Percentiles rank a stretch among this genome's conserved stretches.
Evolutionary conservation across 2,797 vertebrate species (phyloP).

Genomic region (Anableps anableps): DNA sequence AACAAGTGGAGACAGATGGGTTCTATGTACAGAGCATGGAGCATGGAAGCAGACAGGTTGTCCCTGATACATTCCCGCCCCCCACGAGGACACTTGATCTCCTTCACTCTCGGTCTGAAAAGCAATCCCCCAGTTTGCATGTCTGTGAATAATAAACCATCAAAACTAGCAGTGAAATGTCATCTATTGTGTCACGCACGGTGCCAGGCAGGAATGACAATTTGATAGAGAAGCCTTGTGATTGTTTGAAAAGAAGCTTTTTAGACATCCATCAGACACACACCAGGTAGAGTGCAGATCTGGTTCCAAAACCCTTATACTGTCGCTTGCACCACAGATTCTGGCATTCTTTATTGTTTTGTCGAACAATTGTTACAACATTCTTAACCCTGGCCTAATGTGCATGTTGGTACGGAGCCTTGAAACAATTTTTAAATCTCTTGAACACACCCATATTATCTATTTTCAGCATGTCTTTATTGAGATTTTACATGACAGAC

Average conservation of each 20-base stretch:
- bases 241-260: slow-evolving; percentile 66
- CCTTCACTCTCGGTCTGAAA: slow-evolving; percentile 74
- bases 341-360: slow-evolving; percentile 29
- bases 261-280: slow-evolving; percentile 61
- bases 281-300: slow-evolving; percentile 59
- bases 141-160: slow-evolving; percentile 83
- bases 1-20: slow-evolving; percentile 80
- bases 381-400: slow-evolving; percentile 23
- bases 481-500: too few species aligned
- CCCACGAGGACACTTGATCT: slow-evolving; percentile 75
- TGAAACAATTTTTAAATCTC: neutral
- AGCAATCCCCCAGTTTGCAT: slow-evolving; percentile 82
- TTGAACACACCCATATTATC: too few species aligned
- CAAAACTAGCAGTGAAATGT: slow-evolving; percentile 74
- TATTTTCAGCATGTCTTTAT: too few species aligned
- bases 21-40: slow-evolving; percentile 70
- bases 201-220: slow-evolving; percentile 66
- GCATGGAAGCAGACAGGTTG: slow-evolving; percentile 76
- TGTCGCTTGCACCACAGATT: slow-evolving; percentile 40
- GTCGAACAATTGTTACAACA: slow-evolving; percentile 44
- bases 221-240: slow-evolving; percentile 67
- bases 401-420: slow-evolving; percentile 6
- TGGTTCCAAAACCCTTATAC: slow-evolving; percentile 48
- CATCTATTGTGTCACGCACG: slow-evolving; percentile 70
- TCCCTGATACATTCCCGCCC: slow-evolving; percentile 74